Percentiles rank a stretch among this genome's conserved stretches.
phyloP scores from a whole-genome alignment of 30 jellyfish, hydroid and myxozoan species.

The Mastigias papua region DNA sequence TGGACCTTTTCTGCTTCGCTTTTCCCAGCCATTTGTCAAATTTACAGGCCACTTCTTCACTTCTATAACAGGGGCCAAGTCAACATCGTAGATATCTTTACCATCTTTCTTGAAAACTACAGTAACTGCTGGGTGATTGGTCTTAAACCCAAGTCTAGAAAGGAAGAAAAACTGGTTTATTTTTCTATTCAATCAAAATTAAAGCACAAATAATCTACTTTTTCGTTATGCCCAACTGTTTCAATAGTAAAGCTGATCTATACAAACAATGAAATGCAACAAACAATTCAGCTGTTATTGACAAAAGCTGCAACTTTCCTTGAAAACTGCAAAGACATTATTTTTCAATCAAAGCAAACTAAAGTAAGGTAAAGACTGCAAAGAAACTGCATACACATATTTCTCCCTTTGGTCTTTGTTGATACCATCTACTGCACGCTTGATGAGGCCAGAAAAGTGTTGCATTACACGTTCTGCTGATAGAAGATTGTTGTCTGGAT shows the following conservation, averaged over 20 bases:
- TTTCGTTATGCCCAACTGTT: background rate
- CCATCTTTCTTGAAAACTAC: constrained; percentile 45
- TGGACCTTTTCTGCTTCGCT: constrained; percentile 48
- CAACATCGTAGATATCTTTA: constrained; percentile 48
- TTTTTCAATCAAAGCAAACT: background rate
- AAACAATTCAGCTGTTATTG: background rate
- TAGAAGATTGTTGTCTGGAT: constrained; percentile 4
- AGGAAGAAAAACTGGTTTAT: background rate
- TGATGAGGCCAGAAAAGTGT: constrained; percentile 26
- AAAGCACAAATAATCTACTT: background rate
- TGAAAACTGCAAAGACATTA: background rate
- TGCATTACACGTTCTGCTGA: constrained; percentile 61
- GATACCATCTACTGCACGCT: constrained; percentile 21
- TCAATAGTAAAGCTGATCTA: no score
- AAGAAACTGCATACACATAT: background rate
- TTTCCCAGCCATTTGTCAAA: constrained; percentile 71
- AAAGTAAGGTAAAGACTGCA: background rate
- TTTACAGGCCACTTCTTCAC: constrained; percentile 66
- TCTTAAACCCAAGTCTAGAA: constrained; percentile 1
- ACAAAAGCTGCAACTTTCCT: background rate
- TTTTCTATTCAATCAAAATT: background rate
- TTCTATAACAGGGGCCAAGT: constrained; percentile 76
- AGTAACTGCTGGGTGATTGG: constrained; percentile 78
- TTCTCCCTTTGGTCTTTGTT: background rate
- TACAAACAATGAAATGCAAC: background rate